Evolutionary conservation across 64 coral and sea anemone genomes (phyloP).

Genomic region (Pachyseris speciosa): DNA sequence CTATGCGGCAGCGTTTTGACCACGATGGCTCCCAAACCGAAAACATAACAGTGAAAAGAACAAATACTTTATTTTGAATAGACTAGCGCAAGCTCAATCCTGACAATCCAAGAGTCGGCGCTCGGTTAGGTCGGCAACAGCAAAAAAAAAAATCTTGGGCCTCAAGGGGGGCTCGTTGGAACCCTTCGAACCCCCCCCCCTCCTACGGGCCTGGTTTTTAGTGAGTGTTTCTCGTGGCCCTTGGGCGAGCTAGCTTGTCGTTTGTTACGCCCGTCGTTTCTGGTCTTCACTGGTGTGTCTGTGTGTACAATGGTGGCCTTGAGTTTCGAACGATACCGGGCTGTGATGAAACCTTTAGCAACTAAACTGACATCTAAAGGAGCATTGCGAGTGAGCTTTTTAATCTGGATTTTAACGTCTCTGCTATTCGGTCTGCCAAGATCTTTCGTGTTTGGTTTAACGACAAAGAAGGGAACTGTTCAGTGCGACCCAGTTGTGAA

Average conservation of each 20-base stretch:
- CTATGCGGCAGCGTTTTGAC: too few relatives aligned
- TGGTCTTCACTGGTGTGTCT: conserved; percentile 2
- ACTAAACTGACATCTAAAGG: neutral
- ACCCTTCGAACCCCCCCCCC: too few relatives aligned
- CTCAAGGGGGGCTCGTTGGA: too few relatives aligned
- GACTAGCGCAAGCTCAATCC: too few relatives aligned
- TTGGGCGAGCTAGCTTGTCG: neutral
- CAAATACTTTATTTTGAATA: too few relatives aligned
- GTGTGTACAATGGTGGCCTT: neutral
- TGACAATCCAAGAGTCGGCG: too few relatives aligned
- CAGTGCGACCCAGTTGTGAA: neutral
- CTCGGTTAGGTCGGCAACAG: too few relatives aligned
- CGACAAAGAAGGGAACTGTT: neutral
- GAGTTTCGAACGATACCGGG: conserved; percentile 2
- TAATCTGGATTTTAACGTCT: neutral
- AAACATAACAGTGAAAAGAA: too few relatives aligned
- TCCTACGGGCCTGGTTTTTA: neutral
- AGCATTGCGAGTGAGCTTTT: neutral
- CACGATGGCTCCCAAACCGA: too few relatives aligned
- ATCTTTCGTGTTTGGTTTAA: conserved; percentile 1
- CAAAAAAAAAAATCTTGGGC: too few relatives aligned
- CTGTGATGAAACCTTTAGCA: neutral
- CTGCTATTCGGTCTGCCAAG: neutral
- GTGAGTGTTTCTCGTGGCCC: conserved; percentile 9
- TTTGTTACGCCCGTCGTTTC: neutral